Conservation (phyloP, 2,113 vertebrate species). For the Tangachromis dhanisi region DNA sequence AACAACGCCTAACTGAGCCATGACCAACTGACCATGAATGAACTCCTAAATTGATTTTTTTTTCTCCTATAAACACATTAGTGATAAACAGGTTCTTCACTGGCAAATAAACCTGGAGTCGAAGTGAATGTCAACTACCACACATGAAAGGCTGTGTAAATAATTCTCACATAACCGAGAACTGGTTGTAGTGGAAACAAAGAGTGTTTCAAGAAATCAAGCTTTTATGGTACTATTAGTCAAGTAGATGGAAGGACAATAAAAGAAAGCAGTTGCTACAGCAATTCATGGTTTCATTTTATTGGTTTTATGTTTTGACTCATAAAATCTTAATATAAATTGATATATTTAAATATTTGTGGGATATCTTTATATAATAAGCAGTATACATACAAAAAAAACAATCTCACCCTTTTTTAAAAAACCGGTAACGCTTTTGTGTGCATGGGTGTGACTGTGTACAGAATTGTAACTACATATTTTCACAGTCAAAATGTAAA, state of each 20-base stretch:
- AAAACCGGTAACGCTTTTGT: neutral
- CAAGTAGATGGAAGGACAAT: neutral
- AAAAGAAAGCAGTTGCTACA: neutral
- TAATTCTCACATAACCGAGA: neutral
- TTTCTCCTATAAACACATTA: neutral
- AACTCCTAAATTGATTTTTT: slow-evolving; percentile 46
- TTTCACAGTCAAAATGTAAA: neutral
- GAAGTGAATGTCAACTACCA: slow-evolving; percentile 6
- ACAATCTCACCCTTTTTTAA: accelerated
- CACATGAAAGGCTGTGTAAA: neutral
- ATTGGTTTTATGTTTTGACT: neutral
- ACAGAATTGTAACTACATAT: neutral
- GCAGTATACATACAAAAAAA: neutral
- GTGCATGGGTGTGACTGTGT: neutral
- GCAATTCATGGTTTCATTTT: neutral
- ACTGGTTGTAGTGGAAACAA: neutral
- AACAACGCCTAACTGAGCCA: slow-evolving; percentile 10
- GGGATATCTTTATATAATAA: neutral
- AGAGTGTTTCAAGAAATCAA: neutral
- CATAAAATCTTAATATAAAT: neutral
- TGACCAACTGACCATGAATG: slow-evolving; percentile 39
- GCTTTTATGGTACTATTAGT: neutral
- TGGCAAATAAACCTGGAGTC: slow-evolving; percentile 17
- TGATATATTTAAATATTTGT: neutral
- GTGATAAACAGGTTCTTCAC: slow-evolving; percentile 10